These are phyloP conservation scores for Myiotriccus ornatus DNA, from an alignment of 2,797 vertebrate genomes.

Conservation along the genomic window DNA sequence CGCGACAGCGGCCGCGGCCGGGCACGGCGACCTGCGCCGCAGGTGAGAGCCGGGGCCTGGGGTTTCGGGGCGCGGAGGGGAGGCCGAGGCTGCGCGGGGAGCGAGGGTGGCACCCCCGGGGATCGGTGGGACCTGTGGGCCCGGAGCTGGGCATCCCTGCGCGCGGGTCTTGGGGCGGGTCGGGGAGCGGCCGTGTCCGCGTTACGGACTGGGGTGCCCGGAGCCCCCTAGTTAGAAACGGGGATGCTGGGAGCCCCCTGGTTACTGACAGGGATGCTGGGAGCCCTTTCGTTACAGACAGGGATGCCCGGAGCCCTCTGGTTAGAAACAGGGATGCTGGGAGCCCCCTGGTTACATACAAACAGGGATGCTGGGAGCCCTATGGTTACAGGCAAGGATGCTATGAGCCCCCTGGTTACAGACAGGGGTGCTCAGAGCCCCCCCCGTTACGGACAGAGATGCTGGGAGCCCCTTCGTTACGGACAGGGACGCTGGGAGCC, in stretches of 20 bases:
- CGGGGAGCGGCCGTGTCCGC: not conserved
- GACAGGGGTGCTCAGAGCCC: not conserved
- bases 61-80: not conserved
- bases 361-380: not conserved
- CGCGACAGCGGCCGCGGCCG: not conserved
- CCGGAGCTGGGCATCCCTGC: not conserved
- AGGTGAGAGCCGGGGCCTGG: constrained; percentile 33
- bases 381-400: not conserved
- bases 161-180: not conserved
- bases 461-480: not conserved
- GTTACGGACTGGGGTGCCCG: not conserved
- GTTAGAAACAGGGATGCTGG: not conserved
- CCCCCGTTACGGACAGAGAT: not conserved
- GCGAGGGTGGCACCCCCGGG: not conserved
- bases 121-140: not conserved
- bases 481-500: not conserved
- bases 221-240: not conserved
- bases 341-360: too few species aligned
- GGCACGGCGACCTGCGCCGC: not conserved
- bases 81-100: not conserved
- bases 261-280: rapidly evolving
- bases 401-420: too few species aligned
- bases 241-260: rapidly evolving
- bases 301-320: not conserved
- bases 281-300: not conserved